Base-by-base conservation (phyloP, 2,888 invertebrate genomes). In the Toxonevra muliebris region DNA sequence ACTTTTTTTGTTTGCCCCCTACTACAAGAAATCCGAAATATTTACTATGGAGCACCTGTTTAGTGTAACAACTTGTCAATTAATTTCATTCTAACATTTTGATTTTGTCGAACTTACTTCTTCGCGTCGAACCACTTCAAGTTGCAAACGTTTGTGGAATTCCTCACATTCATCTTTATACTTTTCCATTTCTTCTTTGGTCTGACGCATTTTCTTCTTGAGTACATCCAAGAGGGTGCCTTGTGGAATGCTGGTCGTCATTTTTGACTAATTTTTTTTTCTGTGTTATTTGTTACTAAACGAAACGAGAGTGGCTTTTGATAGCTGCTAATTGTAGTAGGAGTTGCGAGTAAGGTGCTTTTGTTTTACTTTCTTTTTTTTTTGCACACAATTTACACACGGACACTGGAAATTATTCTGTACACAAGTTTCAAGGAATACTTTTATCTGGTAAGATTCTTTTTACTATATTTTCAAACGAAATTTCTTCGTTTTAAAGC, bases 201-300 rank as follows among this genome's bases (percentile, higher is more conserved):
- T 95, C 88, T 96, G 96, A 80, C 96, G 91, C 98, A 98, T 98
- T 92, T 98, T 99, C 91, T 97, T 97, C 91, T 98, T 98, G 84
- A 98, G 91, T 84, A 97, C 96, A 88, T 97, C 97, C 87, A 98
- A 89, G 81, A 98, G 92, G 83, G 94, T 93, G 85, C 95, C 95
- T 89, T 96, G 95, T 87, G 93, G 92, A 88, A 94, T 91, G 87
- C 92, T 93, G 86, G 93, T 90, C 89, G 94, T 92, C 94, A 94
- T 95, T 63, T 60, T 68, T 61, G 41, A 61, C 48, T 40, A 50
- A n/a, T 45, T 65, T 60, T 60, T 60, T 48, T 61, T 2, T 54
- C 11, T 30, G 2, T 30, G 30, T 30, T 30, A 30, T 30, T 30
- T 30, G 30, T 30, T 30, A 30, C 30, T 30, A 30, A 30, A 30